phyloP scores from a whole-genome alignment of 2,797 vertebrate species.

The Argyrosomus regius region DNA sequence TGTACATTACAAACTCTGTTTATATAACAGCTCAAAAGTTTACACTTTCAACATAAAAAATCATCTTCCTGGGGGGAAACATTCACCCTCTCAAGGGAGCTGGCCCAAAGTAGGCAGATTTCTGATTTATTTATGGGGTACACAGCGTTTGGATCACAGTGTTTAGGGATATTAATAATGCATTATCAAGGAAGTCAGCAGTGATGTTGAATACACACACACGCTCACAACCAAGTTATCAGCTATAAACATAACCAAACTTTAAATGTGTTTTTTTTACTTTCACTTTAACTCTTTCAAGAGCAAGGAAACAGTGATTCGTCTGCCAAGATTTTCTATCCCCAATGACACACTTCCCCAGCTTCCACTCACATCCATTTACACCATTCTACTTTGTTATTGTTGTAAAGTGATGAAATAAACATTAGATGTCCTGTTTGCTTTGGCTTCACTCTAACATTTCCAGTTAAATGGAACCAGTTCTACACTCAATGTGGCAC shows the following conservation, averaged over 20 bases:
- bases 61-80: slow-evolving; percentile 47
- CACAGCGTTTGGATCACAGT: slow-evolving; percentile 70
- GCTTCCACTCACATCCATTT: slow-evolving; percentile 6
- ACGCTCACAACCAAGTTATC: slow-evolving; percentile 27
- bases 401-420: slow-evolving; percentile 33
- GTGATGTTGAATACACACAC: slow-evolving; percentile 45
- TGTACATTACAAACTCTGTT: slow-evolving; percentile 36
- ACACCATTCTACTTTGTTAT: slow-evolving; percentile 14
- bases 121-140: slow-evolving; percentile 78
- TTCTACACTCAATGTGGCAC: not conserved
- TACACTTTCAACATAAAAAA: slow-evolving; percentile 62
- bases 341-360: slow-evolving; percentile 23
- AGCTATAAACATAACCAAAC: slow-evolving; percentile 25
- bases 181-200: slow-evolving; percentile 49
- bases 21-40: slow-evolving; percentile 47
- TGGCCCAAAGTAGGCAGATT: slow-evolving; percentile 46
- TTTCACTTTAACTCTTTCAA: slow-evolving; percentile 12
- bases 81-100: slow-evolving; percentile 46
- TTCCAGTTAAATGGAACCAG: slow-evolving; percentile 30
- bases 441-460: slow-evolving; percentile 20
- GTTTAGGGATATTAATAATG: slow-evolving; percentile 80
- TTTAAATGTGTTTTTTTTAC: slow-evolving; percentile 15
- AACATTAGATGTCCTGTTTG: slow-evolving; percentile 41
- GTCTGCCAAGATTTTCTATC: not conserved
- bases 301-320: slow-evolving; percentile 26